Percentiles rank a stretch among this genome's conserved stretches.
These are phyloP conservation scores for Leptobrachium ailaonicum DNA, from an alignment of 2,113 vertebrate genomes.

Conservation along the genomic window DNA sequence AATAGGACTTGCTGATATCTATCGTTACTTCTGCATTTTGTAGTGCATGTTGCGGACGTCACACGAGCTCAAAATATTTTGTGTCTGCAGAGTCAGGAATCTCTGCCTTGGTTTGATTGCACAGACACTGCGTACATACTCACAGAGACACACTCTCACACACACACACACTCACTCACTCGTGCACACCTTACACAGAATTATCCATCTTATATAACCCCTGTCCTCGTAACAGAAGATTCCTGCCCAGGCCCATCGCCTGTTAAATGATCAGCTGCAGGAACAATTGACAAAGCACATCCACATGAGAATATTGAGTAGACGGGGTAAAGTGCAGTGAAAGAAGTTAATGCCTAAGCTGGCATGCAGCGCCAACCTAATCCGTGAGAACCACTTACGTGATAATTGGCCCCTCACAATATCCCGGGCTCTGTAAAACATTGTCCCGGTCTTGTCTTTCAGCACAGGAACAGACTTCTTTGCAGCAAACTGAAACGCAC, in stretches of 20 bases:
- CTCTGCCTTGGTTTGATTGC: too few species aligned
- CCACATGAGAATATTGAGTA: conserved; percentile 73
- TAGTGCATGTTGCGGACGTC: too few species aligned
- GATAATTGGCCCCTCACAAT: conserved; percentile 70
- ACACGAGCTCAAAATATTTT: too few species aligned
- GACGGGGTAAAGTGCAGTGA: conserved; percentile 69
- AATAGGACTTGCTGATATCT: too few species aligned
- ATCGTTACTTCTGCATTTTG: too few species aligned
- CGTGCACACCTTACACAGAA: too few species aligned
- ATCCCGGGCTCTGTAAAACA: conserved; percentile 70
- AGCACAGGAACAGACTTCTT: conserved; percentile 75
- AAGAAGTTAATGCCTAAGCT: conserved; percentile 79
- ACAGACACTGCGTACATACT: too few species aligned
- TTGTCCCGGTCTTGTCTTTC: conserved; percentile 76
- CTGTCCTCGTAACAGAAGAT: too few species aligned
- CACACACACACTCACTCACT: too few species aligned
- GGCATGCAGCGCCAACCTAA: conserved; percentile 71
- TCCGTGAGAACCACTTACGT: conserved; percentile 80
- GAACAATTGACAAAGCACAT: conserved; percentile 82
- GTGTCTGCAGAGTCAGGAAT: too few species aligned
- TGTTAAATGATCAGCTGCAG: conserved; percentile 73
- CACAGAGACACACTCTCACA: too few species aligned
- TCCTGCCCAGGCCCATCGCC: conserved; percentile 56
- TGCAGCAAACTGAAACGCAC: conserved; percentile 71
- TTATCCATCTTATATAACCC: too few species aligned